These are phyloP conservation scores for Macaria notata DNA, from an alignment of 2,888 invertebrate genomes.

Conservation along the genomic window DNA sequence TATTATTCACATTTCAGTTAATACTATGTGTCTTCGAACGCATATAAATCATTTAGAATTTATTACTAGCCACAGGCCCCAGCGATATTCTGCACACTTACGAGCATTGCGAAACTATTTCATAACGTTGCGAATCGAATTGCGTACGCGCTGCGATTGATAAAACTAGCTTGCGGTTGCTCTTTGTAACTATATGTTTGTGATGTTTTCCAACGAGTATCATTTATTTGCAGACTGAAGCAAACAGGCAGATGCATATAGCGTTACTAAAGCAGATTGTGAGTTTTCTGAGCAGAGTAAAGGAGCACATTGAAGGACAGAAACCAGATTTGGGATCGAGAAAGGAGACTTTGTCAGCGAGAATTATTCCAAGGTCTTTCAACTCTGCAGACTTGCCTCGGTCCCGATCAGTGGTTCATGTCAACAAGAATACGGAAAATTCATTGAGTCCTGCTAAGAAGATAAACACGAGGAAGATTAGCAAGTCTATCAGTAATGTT, in stretches of 20 bases:
- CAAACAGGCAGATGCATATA: conserved; percentile 88
- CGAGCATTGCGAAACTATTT: conserved; percentile 39
- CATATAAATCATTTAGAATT: no score
- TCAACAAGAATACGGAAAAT: conserved; percentile 64
- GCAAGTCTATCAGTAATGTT: conserved; percentile 73
- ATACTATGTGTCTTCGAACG: no score
- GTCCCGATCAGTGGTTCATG: conserved; percentile 67
- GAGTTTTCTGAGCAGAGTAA: conserved; percentile 85
- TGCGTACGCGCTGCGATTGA: conserved; percentile 27
- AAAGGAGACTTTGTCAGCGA: conserved; percentile 41
- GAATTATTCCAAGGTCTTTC: conserved; percentile 45
- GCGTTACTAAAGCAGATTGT: conserved; percentile 87
- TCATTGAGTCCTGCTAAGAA: conserved; percentile 57
- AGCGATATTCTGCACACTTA: conserved; percentile 48
- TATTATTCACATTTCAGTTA: no score
- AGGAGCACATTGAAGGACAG: conserved; percentile 83
- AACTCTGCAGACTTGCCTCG: conserved; percentile 64
- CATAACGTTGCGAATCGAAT: conserved; percentile 40
- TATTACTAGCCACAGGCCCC: neutral
- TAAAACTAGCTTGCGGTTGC: conserved; percentile 19
- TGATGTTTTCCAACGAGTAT: no score
- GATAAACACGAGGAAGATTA: conserved; percentile 65
- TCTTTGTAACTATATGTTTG: neutral
- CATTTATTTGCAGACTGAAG: conserved; percentile 83
- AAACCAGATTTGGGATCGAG: conserved; percentile 44